Evolutionary conservation across 2,797 vertebrate species (phyloP), one percentile per base, ranked within the genome.

Genomic region (Argentina silus): DNA sequence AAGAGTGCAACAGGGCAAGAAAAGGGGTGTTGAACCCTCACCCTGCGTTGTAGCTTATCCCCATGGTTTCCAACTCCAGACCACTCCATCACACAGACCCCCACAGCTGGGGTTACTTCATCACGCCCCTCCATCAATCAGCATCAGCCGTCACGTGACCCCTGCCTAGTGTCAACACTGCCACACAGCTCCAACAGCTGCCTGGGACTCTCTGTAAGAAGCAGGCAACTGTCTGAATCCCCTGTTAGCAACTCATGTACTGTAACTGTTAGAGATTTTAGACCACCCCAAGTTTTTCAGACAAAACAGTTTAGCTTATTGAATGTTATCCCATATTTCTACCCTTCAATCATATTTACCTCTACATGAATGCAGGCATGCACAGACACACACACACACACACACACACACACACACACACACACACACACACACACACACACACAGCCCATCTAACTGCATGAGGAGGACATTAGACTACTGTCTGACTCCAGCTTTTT

Each of bases 61-160:
- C 17, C 63, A 47, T 44, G 44, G 43, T 19, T 17, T 19, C 17
- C 11, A 14, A 10, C 65, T 51, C 14, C 21, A 51, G 65, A n/a
- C 19, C 21, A 50, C 21, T 67, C 48, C 50, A 68, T 55, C 43
- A 66, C 27, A 23, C 14, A 14, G 8, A 60, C 65, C 67, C 70
- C 76, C 70, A 55, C 85, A 85, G 75, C 81, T 86, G 79, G 73
- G 57, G 72, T 65, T 47, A 45, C 65, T 80, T 78, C 62, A 81
- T 82, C 80, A 81, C 36, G 63, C 17, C 7, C 60, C 55, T 73
- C 60, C n/a, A 64, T 74, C 62, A 55, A 50, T 83, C 73, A 78
- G 19, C 73, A 67, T 15, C 59, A 60, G 42, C 48, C 48, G 36
- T 64, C 73, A 73, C 6, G 1, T 59, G 50, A 78, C 76, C 62